These are phyloP conservation scores for Salminus brasiliensis DNA, from an alignment of 2,113 vertebrate genomes.

Conservation along the genomic window DNA sequence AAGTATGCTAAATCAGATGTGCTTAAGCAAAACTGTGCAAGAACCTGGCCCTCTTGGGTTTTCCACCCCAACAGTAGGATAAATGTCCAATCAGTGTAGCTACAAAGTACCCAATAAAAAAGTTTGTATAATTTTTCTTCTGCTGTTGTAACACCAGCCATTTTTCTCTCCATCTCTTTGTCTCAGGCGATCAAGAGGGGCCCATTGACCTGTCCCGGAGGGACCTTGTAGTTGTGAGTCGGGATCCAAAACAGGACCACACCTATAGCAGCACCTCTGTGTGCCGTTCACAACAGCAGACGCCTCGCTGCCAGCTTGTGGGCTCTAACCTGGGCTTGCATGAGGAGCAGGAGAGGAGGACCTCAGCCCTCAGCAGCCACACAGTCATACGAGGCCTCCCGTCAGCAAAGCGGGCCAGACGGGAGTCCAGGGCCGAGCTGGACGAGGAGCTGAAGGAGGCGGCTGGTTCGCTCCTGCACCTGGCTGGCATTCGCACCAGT, in stretches of 20 bases:
- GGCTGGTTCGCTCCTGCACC: slow-evolving; percentile 95
- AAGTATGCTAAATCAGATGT: no score
- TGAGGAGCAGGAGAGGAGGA: slow-evolving; percentile 86
- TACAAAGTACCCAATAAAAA: no score
- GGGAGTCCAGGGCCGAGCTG: slow-evolving; percentile 85
- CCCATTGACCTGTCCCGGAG: slow-evolving; percentile 80
- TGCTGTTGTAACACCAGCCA: neutral
- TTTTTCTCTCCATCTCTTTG: neutral
- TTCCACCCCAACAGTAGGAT: no score
- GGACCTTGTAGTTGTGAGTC: slow-evolving; percentile 79
- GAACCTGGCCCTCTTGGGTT: no score
- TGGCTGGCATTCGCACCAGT: slow-evolving; percentile 92
- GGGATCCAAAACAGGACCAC: slow-evolving; percentile 94
- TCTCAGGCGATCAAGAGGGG: slow-evolving; percentile 73
- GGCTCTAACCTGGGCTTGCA: slow-evolving; percentile 88
- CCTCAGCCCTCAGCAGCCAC: slow-evolving; percentile 60
- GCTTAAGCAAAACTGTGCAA: no score
- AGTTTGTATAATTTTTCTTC: neutral
- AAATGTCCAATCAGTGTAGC: no score
- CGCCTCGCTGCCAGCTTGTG: slow-evolving; percentile 78
- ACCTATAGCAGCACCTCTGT: slow-evolving; percentile 91
- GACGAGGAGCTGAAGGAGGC: slow-evolving; percentile 98
- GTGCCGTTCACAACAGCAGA: slow-evolving; percentile 84
- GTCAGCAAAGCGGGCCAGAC: slow-evolving; percentile 74
- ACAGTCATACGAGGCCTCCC: slow-evolving; percentile 72